Evolutionary conservation across 2,888 invertebrate genomes (phyloP).

Genomic region (Torymus auratus): DNA sequence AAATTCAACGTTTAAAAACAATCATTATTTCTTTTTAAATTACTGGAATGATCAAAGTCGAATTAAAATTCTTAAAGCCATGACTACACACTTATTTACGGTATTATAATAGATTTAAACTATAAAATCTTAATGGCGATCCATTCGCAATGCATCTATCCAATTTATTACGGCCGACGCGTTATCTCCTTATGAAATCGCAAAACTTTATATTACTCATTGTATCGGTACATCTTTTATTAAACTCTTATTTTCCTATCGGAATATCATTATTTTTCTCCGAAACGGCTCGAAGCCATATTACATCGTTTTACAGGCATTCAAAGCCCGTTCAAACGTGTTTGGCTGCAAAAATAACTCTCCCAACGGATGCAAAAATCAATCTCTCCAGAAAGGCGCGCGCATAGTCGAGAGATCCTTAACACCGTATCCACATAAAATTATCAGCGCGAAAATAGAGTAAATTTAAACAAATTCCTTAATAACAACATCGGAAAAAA

Average conservation of each 20-base stretch:
- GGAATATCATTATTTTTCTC: background rate
- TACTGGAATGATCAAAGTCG: background rate
- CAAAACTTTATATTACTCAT: slow-evolving; percentile 29
- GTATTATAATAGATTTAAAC: slow-evolving; percentile 31
- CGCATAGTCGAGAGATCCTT: too few species aligned
- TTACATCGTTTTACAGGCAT: too few species aligned
- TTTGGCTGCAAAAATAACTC: too few species aligned
- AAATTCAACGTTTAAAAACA: too few species aligned
- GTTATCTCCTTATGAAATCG: slow-evolving; percentile 23
- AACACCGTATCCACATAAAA: too few species aligned
- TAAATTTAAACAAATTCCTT: slow-evolving; percentile 25
- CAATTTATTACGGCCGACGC: slow-evolving; percentile 25
- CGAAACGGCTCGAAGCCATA: too few species aligned
- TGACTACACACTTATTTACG: background rate
- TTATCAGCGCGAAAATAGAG: background rate
- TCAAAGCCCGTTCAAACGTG: too few species aligned
- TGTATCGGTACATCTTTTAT: slow-evolving; percentile 19
- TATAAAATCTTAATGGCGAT: slow-evolving; percentile 18
- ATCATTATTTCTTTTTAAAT: background rate
- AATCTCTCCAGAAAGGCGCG: too few species aligned
- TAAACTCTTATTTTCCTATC: slow-evolving; percentile 14
- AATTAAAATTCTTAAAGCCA: slow-evolving; percentile 1
- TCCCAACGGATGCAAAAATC: too few species aligned
- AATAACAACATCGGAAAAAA: slow-evolving; percentile 12
- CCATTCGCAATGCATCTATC: slow-evolving; percentile 34